Conservation (phyloP, 2,113 vertebrate species). For the Lycaon pictus region DNA sequence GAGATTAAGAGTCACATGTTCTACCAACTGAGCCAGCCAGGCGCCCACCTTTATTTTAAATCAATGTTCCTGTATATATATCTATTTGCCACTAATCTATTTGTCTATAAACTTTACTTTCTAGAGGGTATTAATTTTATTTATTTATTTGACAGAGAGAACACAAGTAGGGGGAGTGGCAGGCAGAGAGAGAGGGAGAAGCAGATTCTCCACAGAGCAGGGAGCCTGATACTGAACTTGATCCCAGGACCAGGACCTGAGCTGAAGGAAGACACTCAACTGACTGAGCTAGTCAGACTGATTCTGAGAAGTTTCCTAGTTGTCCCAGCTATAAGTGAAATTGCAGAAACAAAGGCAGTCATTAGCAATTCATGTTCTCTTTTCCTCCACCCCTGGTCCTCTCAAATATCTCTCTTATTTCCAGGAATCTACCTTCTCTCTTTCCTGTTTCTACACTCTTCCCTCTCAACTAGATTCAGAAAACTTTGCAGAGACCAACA, state of each 20-base stretch:
- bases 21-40: not conserved
- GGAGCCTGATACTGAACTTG: too few species aligned
- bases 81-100: not conserved
- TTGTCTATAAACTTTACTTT: not conserved
- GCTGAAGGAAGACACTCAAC: too few species aligned
- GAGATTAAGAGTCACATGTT: not conserved
- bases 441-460: not conserved
- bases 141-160: too few species aligned
- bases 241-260: too few species aligned
- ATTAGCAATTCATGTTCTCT: not conserved
- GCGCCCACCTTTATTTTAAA: not conserved
- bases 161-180: too few species aligned
- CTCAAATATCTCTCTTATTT: not conserved
- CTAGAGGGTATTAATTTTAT: not conserved
- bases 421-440: not conserved
- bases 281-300: not conserved
- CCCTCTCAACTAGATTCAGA: not conserved
- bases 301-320: not conserved
- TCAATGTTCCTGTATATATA: not conserved
- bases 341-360: not conserved
- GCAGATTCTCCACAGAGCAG: too few species aligned
- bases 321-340: not conserved
- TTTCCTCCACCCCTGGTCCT: not conserved
- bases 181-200: too few species aligned
- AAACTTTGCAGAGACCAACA: conserved; percentile 19